Conservation (phyloP, 2,797 vertebrate species). For the Eremophila alpestris region DNA sequence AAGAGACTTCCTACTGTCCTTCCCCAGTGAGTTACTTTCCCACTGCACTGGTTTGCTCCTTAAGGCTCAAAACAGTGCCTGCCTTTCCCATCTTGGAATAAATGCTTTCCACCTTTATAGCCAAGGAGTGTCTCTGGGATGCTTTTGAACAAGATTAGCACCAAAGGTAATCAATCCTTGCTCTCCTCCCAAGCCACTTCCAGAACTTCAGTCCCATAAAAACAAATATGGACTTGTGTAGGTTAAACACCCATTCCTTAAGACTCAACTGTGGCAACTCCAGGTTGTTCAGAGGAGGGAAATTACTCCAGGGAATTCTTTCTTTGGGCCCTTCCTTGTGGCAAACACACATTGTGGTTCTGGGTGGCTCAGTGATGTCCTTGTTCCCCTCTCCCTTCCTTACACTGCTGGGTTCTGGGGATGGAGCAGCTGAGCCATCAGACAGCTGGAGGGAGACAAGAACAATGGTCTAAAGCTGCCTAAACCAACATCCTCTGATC, state of each 20-base stretch:
- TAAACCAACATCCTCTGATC: neutral
- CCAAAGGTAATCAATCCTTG: neutral
- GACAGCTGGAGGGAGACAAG: neutral
- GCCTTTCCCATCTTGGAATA: neutral
- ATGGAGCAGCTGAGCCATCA: neutral
- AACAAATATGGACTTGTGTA: neutral
- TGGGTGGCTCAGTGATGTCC: fast-evolving
- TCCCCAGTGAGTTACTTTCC: neutral
- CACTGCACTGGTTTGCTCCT: neutral
- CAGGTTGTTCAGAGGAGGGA: neutral
- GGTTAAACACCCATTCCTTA: neutral
- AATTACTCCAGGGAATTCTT: neutral
- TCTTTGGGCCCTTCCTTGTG: neutral
- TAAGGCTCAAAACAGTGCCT: neutral
- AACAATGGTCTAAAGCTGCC: neutral
- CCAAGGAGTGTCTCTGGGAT: neutral
- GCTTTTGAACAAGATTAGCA: neutral
- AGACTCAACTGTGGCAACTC: neutral
- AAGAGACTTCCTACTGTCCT: neutral
- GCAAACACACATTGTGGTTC: neutral
- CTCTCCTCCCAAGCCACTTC: neutral
- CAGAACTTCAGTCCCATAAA: neutral
- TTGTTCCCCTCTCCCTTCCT: neutral
- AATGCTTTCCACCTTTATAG: neutral
- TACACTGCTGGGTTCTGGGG: neutral